phyloP scores from a whole-genome alignment of 2,113 vertebrate genomes.

The Strix aluco region DNA sequence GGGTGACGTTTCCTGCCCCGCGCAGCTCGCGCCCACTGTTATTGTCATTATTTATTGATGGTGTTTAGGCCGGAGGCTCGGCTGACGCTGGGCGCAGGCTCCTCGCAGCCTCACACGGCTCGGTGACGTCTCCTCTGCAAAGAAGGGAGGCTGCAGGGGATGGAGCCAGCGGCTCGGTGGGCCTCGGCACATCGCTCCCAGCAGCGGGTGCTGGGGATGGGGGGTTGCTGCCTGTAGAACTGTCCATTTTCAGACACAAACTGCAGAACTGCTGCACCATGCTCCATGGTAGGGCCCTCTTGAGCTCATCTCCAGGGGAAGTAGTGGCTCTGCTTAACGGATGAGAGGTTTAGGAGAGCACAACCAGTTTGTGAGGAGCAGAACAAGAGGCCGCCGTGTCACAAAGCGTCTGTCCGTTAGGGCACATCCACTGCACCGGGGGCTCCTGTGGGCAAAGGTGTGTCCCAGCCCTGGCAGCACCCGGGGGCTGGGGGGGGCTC shows the following conservation, averaged over 20 bases:
- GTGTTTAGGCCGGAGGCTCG: background rate
- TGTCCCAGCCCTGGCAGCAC: background rate
- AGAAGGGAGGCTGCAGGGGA: background rate
- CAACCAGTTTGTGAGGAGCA: background rate
- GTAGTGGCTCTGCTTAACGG: background rate
- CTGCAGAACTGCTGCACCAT: background rate
- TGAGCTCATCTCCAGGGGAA: background rate
- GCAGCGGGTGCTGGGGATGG: background rate
- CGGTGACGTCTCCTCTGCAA: background rate
- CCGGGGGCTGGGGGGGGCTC: too few relatives aligned
- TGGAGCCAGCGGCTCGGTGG: background rate
- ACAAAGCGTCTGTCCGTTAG: accelerated
- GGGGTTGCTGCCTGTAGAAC: too few relatives aligned
- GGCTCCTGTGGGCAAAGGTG: too few relatives aligned
- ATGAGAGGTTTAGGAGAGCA: background rate
- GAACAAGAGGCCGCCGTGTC: background rate
- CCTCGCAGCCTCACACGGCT: background rate
- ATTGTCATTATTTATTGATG: background rate
- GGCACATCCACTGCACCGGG: accelerated
- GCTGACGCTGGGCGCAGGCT: background rate
- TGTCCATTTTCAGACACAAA: background rate
- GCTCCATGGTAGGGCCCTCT: too few relatives aligned
- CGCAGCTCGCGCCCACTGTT: accelerated
- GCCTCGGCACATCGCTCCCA: background rate
- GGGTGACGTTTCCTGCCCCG: background rate